Conservation (phyloP, 2,888 invertebrate species). For the Argyresthia albistria region DNA sequence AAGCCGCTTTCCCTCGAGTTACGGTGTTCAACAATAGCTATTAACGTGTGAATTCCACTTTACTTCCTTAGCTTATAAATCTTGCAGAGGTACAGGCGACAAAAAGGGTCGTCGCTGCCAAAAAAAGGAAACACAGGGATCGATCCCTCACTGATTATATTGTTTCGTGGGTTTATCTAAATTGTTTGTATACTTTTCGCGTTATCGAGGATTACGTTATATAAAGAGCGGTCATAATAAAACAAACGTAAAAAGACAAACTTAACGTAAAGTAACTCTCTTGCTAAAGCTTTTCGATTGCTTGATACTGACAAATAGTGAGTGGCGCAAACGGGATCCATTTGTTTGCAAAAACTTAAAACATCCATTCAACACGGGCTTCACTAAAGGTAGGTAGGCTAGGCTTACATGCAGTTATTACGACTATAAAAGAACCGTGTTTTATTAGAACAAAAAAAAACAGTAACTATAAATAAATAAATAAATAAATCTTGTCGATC, state of each 20-base stretch:
- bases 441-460: too few species aligned
- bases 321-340: too few species aligned
- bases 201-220: neutral
- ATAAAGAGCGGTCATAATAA: neutral
- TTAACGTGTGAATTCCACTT: conserved; percentile 1
- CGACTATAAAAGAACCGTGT: too few species aligned
- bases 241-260: neutral
- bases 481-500: too few species aligned
- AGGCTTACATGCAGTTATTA: too few species aligned
- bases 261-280: too few species aligned
- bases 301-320: too few species aligned
- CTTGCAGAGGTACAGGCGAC: neutral
- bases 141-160: neutral
- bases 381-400: too few species aligned
- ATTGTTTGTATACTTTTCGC: neutral
- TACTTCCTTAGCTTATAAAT: neutral
- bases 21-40: neutral
- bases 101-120: neutral
- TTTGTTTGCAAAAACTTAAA: too few species aligned
- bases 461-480: too few species aligned
- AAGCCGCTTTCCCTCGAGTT: neutral
- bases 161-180: neutral
- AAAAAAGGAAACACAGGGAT: neutral
- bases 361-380: too few species aligned
- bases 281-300: too few species aligned